Conservation (phyloP, 2,888 invertebrate genomes). For the Chesias legatella region DNA sequence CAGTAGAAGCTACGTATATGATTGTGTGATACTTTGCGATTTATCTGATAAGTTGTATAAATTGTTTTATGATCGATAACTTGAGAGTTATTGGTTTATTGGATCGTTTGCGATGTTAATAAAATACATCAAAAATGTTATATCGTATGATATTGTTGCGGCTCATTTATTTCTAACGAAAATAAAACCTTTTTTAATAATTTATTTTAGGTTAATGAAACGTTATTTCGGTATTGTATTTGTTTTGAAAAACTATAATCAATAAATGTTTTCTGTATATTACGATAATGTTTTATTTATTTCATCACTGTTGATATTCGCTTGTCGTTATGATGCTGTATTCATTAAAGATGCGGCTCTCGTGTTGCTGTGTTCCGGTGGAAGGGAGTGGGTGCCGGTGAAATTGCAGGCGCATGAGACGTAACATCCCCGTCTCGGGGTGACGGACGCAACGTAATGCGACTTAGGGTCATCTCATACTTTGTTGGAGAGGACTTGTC, state of each 20-base stretch:
- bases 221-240: conserved; percentile 54
- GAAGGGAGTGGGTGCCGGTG: too few relatives aligned
- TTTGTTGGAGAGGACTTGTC: too few relatives aligned
- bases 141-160: conserved; percentile 75
- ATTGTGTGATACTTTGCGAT: conserved; percentile 72
- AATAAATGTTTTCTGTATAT: conserved; percentile 41
- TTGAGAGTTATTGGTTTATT: conserved; percentile 20
- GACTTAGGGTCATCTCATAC: too few relatives aligned
- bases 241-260: conserved; percentile 56
- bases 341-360: too few relatives aligned
- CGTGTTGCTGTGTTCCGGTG: too few relatives aligned
- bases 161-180: conserved; percentile 56
- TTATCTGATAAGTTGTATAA: conserved; percentile 43
- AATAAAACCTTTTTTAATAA: conserved; percentile 37
- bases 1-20: conserved; percentile 73
- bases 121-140: conserved; percentile 55
- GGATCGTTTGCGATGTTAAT: conserved; percentile 49
- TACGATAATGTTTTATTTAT: conserved; percentile 33
- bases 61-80: conserved; percentile 42
- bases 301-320: too few relatives aligned
- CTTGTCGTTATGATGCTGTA: too few relatives aligned
- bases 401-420: too few relatives aligned
- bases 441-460: too few relatives aligned
- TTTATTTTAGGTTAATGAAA: conserved; percentile 70
- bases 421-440: too few relatives aligned